phyloP scores from a whole-genome alignment of 1,140 invertebrate genomes.

The Platorchestia sp. region DNA sequence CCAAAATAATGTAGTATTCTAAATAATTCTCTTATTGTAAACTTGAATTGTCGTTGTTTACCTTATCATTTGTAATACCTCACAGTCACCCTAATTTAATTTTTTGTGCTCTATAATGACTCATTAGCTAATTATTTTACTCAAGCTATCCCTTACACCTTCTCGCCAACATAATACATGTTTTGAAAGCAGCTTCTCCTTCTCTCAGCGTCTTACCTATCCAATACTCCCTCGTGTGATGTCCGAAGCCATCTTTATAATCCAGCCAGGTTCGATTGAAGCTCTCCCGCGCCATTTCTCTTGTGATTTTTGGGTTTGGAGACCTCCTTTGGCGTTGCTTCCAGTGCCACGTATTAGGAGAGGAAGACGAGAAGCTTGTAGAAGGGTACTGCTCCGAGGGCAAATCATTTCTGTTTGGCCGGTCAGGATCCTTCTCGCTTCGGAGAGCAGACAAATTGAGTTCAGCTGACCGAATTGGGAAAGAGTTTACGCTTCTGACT shows the following conservation, averaged over 20 bases:
- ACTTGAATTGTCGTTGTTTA: too few relatives aligned
- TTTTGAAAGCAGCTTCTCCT: neutral
- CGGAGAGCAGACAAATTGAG: slow-evolving; percentile 29
- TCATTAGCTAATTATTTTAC: neutral
- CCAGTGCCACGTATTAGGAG: neutral
- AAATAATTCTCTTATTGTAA: too few relatives aligned
- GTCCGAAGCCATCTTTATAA: slow-evolving; percentile 56
- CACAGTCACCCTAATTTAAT: neutral
- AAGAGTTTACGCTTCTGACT: slow-evolving; percentile 4
- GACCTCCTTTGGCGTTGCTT: slow-evolving; percentile 2
- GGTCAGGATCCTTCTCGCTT: slow-evolving; percentile 17
- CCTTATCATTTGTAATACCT: neutral
- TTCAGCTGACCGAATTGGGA: slow-evolving; percentile 33
- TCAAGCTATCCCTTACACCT: neutral
- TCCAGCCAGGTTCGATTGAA: slow-evolving; percentile 57
- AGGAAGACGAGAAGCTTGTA: neutral
- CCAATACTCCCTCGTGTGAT: slow-evolving; percentile 50
- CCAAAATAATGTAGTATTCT: too few relatives aligned
- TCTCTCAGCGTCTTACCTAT: slow-evolving; percentile 52
- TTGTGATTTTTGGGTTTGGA: neutral
- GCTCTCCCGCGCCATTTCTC: slow-evolving; percentile 19
- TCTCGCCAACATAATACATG: neutral
- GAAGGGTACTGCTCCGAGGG: neutral
- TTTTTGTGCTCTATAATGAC: neutral
- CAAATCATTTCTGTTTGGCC: slow-evolving; percentile 39